Conservation (phyloP, 2,113 vertebrate species). For the Arizona elegans region DNA sequence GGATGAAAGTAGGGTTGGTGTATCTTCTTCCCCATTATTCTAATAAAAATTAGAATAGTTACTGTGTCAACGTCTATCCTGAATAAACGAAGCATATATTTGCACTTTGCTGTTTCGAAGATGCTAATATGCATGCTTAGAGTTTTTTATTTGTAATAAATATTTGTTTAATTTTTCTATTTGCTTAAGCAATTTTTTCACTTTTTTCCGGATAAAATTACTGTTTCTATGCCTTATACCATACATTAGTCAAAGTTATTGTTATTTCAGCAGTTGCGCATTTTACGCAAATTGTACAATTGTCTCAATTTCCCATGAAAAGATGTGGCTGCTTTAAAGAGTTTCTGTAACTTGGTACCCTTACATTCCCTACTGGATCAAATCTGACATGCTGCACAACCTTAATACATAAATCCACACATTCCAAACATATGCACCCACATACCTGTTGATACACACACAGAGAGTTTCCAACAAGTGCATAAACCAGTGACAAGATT, state of each 20-base stretch:
- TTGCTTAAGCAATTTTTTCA: neutral
- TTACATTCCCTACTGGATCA: neutral
- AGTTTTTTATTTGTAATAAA: neutral
- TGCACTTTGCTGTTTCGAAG: neutral
- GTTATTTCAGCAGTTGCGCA: neutral
- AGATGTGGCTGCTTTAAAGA: neutral
- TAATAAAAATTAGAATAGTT: neutral
- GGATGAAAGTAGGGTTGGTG: neutral
- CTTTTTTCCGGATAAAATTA: neutral
- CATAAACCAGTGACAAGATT: neutral
- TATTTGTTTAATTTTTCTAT: neutral
- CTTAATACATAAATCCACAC: neutral
- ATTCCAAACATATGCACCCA: neutral
- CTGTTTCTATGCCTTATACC: neutral
- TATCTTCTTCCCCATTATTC: neutral
- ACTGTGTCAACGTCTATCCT: neutral
- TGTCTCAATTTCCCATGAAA: neutral
- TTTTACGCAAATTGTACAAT: neutral
- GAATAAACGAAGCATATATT: neutral
- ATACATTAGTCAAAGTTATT: neutral
- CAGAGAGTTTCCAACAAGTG: neutral
- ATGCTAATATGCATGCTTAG: neutral
- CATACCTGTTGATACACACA: neutral
- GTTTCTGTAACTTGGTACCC: neutral
- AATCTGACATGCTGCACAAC: neutral